Evolutionary conservation across 1,140 invertebrate species (phyloP).

Genomic region (Drosophila neocordata): DNA sequence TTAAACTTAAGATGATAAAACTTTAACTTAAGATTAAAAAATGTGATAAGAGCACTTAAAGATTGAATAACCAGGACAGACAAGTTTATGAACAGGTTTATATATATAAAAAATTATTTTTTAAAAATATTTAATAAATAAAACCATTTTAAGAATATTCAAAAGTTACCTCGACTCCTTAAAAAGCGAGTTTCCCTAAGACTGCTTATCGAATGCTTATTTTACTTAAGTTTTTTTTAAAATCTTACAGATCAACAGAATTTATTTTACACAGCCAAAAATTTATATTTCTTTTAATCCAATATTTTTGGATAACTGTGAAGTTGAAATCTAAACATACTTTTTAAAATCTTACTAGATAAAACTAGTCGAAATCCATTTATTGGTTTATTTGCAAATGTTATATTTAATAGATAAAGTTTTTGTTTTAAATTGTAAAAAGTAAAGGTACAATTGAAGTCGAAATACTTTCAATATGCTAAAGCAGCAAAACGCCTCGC

Average conservation of each 20-base stretch:
- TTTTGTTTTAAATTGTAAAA: no score
- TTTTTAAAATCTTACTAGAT: background rate
- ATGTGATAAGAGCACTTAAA: no score
- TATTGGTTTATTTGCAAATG: no score
- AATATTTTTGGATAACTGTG: background rate
- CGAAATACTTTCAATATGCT: no score
- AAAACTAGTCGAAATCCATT: no score
- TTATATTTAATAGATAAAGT: no score
- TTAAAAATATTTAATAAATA: background rate
- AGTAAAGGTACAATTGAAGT: no score
- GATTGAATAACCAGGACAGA: background rate
- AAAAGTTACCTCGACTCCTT: background rate
- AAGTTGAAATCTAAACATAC: background rate
- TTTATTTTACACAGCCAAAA: background rate
- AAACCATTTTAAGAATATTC: background rate
- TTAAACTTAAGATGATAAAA: no score
- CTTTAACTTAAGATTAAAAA: no score
- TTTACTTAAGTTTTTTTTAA: background rate
- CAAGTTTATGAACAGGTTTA: conserved; percentile 4
- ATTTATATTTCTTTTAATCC: background rate
- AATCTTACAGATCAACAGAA: background rate
- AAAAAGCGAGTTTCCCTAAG: background rate
- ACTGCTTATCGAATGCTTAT: background rate
- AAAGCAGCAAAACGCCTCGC: no score
- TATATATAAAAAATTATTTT: no score